Conservation (phyloP, 2,113 vertebrate species). For the Erythrocercus mccallii region DNA sequence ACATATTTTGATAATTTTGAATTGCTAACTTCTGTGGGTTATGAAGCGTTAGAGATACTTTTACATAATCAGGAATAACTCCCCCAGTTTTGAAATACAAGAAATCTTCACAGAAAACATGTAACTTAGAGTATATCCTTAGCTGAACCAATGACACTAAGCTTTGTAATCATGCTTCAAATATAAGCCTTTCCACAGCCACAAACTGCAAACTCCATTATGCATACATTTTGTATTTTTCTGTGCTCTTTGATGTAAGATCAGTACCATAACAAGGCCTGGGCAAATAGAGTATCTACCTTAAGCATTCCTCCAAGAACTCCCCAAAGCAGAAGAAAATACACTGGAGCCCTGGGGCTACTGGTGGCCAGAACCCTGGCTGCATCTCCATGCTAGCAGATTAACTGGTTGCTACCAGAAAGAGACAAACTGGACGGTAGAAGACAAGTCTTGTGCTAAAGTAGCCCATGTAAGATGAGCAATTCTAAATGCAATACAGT, state of each 20-base stretch:
- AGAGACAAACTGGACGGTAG: background rate
- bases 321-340: background rate
- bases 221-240: background rate
- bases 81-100: background rate
- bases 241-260: background rate
- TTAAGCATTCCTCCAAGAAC: background rate
- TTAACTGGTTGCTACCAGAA: background rate
- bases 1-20: background rate
- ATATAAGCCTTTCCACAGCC: background rate
- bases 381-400: accelerated
- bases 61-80: background rate
- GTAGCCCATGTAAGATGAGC: background rate
- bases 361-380: background rate
- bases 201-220: background rate
- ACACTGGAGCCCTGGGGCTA: background rate
- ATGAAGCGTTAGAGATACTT: background rate
- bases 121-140: background rate
- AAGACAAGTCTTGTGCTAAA: background rate
- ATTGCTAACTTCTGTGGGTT: background rate
- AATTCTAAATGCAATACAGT: background rate
- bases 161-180: background rate
- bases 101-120: background rate
- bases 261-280: background rate
- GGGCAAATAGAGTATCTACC: background rate
- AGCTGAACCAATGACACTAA: background rate